A percentile compares a stretch with the other conserved stretches of the same genome.
Evolutionary conservation across 2,888 invertebrate species (phyloP).

Genomic region (Megastigmus dorsalis): DNA sequence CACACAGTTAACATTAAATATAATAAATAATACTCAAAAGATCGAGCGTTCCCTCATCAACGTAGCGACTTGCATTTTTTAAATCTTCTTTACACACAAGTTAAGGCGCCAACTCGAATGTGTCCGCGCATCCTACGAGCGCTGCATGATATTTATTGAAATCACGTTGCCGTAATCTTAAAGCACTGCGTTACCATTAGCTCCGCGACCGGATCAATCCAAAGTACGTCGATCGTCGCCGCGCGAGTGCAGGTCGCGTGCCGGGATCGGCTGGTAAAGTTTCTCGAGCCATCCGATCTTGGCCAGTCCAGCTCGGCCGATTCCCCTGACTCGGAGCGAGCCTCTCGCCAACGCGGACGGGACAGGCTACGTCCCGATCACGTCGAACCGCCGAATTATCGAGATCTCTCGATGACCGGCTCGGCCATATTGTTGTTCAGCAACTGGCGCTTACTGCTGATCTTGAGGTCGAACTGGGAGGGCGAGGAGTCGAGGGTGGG

Average conservation of each 20-base stretch:
- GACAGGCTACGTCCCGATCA: constrained; percentile 71
- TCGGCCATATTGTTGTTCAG: constrained; percentile 78
- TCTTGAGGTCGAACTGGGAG: constrained; percentile 67
- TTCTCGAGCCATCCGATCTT: too few species aligned
- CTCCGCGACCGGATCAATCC: constrained; percentile 7
- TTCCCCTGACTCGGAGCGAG: not conserved
- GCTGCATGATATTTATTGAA: not conserved
- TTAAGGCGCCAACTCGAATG: constrained; percentile 33
- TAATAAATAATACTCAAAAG: constrained; percentile 52
- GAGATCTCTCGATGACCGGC: constrained; percentile 78
- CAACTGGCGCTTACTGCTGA: constrained; percentile 76
- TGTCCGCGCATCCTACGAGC: not conserved
- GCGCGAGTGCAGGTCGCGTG: too few species aligned
- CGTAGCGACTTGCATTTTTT: not conserved
- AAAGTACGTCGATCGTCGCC: not conserved
- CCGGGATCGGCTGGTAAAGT: too few species aligned
- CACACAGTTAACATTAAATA: constrained; percentile 52
- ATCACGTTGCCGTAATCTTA: too few species aligned
- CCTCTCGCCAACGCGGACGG: too few species aligned
- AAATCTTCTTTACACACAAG: constrained; percentile 13
- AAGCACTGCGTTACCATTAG: not conserved
- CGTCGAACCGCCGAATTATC: too few species aligned
- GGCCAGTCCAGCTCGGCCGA: not conserved
- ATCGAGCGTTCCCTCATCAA: constrained; percentile 16
- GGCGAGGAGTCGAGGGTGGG: constrained; percentile 62